Percentiles rank a stretch among this genome's conserved stretches.
Evolutionary conservation across 2,797 vertebrate genomes (phyloP).

Genomic region (Micrastur ruficollis): DNA sequence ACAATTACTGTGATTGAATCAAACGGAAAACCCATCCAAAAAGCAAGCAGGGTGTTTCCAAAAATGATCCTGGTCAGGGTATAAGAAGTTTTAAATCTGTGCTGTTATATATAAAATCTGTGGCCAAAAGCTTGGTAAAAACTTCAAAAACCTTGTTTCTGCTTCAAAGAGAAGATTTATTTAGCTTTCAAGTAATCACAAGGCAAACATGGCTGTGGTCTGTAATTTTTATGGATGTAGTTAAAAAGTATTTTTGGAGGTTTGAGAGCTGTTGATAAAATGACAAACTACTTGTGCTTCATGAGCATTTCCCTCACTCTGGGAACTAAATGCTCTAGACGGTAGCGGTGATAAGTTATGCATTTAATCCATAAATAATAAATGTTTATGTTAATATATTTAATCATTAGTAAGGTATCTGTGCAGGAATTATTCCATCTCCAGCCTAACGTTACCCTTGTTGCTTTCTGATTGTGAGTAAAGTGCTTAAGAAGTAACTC

Average conservation of each 20-base stretch:
- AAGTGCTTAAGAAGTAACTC: neutral
- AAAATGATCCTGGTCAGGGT: neutral
- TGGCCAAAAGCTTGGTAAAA: constrained; percentile 33
- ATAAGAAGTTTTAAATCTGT: neutral
- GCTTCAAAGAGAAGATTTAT: constrained; percentile 60
- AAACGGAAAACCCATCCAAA: constrained; percentile 4
- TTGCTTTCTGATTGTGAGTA: neutral
- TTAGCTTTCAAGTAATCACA: constrained; percentile 66
- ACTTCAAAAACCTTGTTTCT: constrained; percentile 4
- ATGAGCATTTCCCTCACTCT: neutral
- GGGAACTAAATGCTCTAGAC: neutral
- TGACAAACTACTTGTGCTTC: constrained; percentile 15
- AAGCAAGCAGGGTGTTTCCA: constrained; percentile 30
- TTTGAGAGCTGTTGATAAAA: constrained; percentile 60
- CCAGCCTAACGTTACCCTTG: neutral
- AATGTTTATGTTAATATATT: neutral
- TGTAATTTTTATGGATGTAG: constrained; percentile 56
- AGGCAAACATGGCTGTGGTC: constrained; percentile 44
- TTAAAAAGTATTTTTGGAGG: constrained; percentile 45
- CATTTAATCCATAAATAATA: neutral
- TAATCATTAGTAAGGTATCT: neutral
- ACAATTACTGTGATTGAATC: constrained; percentile 37
- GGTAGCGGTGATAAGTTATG: neutral
- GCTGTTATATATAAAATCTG: constrained; percentile 44
- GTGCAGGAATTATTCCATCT: neutral